A percentile compares a stretch with the other conserved stretches of the same genome.
Evolutionary conservation across 2,888 invertebrate species (phyloP).

Genomic region (Latheticus oryzae): DNA sequence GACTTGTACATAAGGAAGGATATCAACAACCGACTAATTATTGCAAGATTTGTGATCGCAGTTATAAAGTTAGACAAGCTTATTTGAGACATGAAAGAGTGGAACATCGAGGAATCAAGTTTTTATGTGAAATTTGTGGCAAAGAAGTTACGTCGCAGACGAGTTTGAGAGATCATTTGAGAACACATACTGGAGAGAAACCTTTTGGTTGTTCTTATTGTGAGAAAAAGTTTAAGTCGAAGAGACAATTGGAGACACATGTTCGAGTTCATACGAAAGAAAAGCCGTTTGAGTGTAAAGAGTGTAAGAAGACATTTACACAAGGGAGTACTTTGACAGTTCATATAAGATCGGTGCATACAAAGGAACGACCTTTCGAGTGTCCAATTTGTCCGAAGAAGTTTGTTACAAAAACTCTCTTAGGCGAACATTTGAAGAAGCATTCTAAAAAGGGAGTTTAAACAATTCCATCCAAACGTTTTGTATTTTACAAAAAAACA

Average conservation of each 20-base stretch:
- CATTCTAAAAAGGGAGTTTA: too few species aligned
- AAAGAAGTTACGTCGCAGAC: too few species aligned
- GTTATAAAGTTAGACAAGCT: too few species aligned
- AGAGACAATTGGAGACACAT: conserved; percentile 1
- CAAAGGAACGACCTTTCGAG: background rate
- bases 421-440: background rate
- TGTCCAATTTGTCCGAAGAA: background rate
- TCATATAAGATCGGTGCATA: background rate
- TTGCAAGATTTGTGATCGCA: too few species aligned
- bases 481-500: too few species aligned
- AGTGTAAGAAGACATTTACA: conserved; percentile 1
- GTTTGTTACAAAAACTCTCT: background rate
- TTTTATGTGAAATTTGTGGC: too few species aligned
- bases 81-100: too few species aligned
- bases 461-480: too few species aligned
- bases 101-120: too few species aligned
- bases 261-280: conserved; percentile 10
- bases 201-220: conserved; percentile 8
- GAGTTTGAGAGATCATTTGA: conserved; percentile 44
- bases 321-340: background rate
- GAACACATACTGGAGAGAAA: conserved; percentile 21
- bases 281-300: background rate
- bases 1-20: too few species aligned
- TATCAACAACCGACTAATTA: too few species aligned
- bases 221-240: conserved; percentile 9